Base-by-base conservation (phyloP, 2,113 vertebrate genomes). In the Archocentrus centrarchus region DNA sequence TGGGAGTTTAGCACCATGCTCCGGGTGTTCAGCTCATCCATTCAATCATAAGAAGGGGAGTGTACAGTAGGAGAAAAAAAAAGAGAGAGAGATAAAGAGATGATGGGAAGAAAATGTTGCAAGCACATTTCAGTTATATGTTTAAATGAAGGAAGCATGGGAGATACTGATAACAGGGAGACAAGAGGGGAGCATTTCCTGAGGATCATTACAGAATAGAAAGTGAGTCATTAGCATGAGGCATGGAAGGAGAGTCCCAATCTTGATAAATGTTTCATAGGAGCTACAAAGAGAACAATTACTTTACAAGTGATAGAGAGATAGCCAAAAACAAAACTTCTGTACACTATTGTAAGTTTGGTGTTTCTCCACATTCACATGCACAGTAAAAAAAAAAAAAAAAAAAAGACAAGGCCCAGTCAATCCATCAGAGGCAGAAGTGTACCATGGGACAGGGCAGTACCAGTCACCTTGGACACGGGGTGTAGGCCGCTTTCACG, bases 401-500 rank as follows among this genome's bases (percentile, higher is more conserved):
- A 41, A 17, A 64, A 62, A 68, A 59, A 79, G 75, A 18, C 86
- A 82, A 93, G 86, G 89, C 87, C 73, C 73, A 82, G 78, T 91
- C 94, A 88, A 93, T 95, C 89, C 89, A 92, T 95, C 93, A 94
- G 86, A 86, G 76, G 88, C 70, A 83, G 70, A 78, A 90, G 59
- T 85, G 91, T 86, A 86, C 81, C 87, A 83, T 84, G 91, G 91
- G 89, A 92, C 66, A 1, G 87, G 87, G 90, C 89, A 88, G 89
- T 89, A 88, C 89, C 93, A 89, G 91, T 95, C 93, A 95, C 94
- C 94, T 94, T 93, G 93, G 88, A 91, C 86, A 92, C 76, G 70
- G 88, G 93, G 86, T 86, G 86, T 85, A 89, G 92, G 88, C 89
- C 61, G 27, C 78, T 93, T 92, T 93, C 92, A 94, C 93, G 93